Conservation (phyloP, 1,140 invertebrate genomes). For the Colletes latitarsis region DNA sequence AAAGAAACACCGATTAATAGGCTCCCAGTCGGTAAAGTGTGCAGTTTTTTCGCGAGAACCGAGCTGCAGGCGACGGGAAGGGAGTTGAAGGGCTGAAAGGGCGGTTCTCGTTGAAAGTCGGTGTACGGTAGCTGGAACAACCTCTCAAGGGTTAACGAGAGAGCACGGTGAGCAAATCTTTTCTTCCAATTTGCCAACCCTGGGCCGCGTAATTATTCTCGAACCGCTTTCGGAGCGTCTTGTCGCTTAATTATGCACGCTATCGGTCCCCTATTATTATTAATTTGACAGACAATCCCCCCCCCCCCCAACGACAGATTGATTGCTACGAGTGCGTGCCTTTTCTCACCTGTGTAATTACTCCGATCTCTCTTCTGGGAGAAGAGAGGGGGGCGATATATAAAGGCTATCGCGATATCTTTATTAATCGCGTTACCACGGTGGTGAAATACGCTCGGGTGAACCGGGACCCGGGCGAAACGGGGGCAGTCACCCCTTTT, state of each 20-base stretch:
- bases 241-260: slow-evolving; percentile 30
- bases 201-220: slow-evolving; percentile 10
- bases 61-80: background rate
- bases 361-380: background rate
- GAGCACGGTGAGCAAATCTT: background rate
- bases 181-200: slow-evolving; percentile 2
- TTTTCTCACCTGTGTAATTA: slow-evolving; percentile 26
- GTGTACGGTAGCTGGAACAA: background rate
- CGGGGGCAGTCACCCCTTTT: slow-evolving; percentile 35
- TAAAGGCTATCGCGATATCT: slow-evolving; percentile 45
- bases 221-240: slow-evolving; percentile 14
- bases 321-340: slow-evolving; percentile 36
- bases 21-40: too few species aligned
- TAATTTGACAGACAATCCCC: slow-evolving; percentile 27
- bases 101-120: background rate
- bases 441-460: slow-evolving; percentile 10
- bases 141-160: slow-evolving; percentile 3
- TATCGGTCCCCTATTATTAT: slow-evolving; percentile 12
- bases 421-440: slow-evolving; percentile 57
- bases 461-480: background rate
- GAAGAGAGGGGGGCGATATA: background rate
- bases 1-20: too few species aligned
- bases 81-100: slow-evolving; percentile 18
- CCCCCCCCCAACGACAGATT: slow-evolving; percentile 33
- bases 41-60: background rate